These are phyloP conservation scores for Mallotus villosus DNA, from an alignment of 2,797 vertebrate genomes.

Conservation along the genomic window DNA sequence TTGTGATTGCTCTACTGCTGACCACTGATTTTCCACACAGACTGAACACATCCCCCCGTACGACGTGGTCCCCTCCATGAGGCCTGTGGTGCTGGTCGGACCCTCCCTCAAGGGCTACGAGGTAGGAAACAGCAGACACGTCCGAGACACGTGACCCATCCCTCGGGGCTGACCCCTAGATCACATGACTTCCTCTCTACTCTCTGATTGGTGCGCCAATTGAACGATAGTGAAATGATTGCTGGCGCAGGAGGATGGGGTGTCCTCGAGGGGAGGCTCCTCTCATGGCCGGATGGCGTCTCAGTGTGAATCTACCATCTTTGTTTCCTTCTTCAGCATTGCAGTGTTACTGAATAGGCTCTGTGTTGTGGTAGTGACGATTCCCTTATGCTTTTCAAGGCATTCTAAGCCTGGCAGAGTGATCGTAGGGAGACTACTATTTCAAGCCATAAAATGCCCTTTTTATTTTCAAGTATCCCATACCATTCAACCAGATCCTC, in stretches of 20 bases:
- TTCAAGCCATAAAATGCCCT: neutral
- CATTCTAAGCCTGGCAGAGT: neutral
- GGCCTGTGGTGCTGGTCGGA: slow-evolving; percentile 94
- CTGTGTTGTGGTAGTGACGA: neutral
- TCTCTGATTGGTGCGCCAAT: slow-evolving; percentile 2
- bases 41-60: slow-evolving; percentile 93
- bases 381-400: neutral
- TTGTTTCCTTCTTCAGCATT: neutral
- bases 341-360: neutral
- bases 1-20: slow-evolving; percentile 28
- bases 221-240: neutral
- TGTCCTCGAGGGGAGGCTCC: neutral
- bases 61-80: slow-evolving; percentile 97
- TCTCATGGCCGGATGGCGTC: neutral
- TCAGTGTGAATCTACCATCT: neutral
- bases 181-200: neutral
- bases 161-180: slow-evolving; percentile 1
- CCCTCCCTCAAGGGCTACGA: slow-evolving; percentile 97
- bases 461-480: neutral
- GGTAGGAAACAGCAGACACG: slow-evolving; percentile 67
- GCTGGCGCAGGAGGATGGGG: neutral
- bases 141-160: neutral
- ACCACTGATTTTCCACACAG: slow-evolving; percentile 66
- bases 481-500: neutral
- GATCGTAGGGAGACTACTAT: neutral